These are phyloP conservation scores for Ancistrus triradiatus DNA, from an alignment of 2,113 vertebrate genomes.

Conservation along the genomic window DNA sequence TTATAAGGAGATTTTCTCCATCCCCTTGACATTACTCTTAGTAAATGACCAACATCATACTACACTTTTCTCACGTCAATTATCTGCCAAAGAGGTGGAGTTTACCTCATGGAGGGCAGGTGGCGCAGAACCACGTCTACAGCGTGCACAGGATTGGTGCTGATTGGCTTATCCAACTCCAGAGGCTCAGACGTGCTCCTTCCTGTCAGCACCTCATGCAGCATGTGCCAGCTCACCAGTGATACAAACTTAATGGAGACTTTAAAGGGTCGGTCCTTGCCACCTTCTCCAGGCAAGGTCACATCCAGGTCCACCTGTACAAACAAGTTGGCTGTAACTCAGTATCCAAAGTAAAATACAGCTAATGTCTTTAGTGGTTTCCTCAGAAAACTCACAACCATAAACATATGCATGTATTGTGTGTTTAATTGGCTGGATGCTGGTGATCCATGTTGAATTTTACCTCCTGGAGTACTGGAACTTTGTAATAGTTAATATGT, in stretches of 20 bases:
- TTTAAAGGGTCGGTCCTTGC: constrained; percentile 95
- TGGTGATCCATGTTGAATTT: too few species aligned
- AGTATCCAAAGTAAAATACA: too few species aligned
- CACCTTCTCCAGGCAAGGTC: constrained; percentile 92
- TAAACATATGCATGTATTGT: too few species aligned
- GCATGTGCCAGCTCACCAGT: constrained; percentile 93
- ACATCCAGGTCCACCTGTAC: constrained; percentile 92
- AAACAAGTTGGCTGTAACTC: not conserved
- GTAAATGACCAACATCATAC: too few species aligned
- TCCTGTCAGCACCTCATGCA: constrained; percentile 92
- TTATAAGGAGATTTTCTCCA: too few species aligned
- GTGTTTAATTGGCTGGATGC: too few species aligned
- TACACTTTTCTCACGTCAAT: too few species aligned
- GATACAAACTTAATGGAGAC: constrained; percentile 92
- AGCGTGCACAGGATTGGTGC: constrained; percentile 95
- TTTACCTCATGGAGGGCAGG: constrained; percentile 97
- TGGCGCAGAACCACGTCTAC: constrained; percentile 95
- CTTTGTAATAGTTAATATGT: too few species aligned
- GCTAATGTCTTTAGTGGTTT: too few species aligned
- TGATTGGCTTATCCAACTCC: constrained; percentile 94
- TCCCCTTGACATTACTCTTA: too few species aligned
- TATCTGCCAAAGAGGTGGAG: not conserved
- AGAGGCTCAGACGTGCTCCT: constrained; percentile 77
- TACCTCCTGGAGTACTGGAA: too few species aligned
- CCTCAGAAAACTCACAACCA: too few species aligned